phyloP scores from a whole-genome alignment of 2,888 invertebrate genomes.

The Andrena marginata region DNA sequence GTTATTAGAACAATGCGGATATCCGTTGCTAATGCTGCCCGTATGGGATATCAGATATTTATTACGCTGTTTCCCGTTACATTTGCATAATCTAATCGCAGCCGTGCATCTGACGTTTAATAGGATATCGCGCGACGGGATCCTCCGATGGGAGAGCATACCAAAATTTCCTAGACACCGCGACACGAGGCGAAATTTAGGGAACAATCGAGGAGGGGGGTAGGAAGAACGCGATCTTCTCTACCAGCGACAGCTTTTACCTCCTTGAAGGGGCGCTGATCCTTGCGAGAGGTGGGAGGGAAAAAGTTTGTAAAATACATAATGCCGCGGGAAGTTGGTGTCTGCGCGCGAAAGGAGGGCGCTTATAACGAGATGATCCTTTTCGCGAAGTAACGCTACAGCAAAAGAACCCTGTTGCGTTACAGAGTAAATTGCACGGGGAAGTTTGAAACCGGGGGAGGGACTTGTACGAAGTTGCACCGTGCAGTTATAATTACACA shows the following conservation, averaged over 20 bases:
- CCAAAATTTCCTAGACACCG: background rate
- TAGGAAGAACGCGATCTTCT: background rate
- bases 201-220: no score
- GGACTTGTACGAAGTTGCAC: background rate
- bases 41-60: conserved; percentile 24
- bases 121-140: conserved; percentile 5
- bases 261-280: background rate
- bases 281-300: background rate
- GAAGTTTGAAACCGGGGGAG: conserved; percentile 17
- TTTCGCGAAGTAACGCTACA: conserved; percentile 13
- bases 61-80: conserved; percentile 11
- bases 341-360: background rate
- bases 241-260: background rate
- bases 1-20: conserved; percentile 29
- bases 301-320: conserved; percentile 29
- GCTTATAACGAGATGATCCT: conserved; percentile 37
- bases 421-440: conserved; percentile 26
- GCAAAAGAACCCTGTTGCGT: conserved; percentile 12
- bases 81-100: conserved; percentile 44
- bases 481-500: conserved; percentile 11
- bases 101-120: conserved; percentile 21
- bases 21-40: conserved; percentile 14
- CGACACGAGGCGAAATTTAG: background rate
- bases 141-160: background rate
- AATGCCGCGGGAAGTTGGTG: conserved; percentile 5